Evolutionary conservation across 2,888 invertebrate species (phyloP), one percentile per base, ranked within the genome.

Genomic region (Byasa hedistus): DNA sequence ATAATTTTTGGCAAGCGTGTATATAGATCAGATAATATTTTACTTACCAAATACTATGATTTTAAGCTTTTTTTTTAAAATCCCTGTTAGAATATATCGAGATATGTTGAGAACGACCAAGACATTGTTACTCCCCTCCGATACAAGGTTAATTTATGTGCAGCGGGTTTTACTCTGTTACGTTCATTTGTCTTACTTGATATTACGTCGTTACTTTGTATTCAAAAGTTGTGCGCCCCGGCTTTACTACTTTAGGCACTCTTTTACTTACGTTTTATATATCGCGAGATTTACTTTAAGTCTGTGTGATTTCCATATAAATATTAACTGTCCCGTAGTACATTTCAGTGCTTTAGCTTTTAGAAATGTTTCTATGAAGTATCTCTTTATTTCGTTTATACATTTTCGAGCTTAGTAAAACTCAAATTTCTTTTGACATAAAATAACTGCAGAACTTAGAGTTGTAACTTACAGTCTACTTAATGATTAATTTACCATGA

Each of bases 71-170:
- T n/a, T n/a, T n/a, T 27, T 27, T 27, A 4, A 3, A 27, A 27
- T 39, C 12, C 39, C 39, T 8, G 12, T 39, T 39, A 39, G 12
- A 39, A 15, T 39, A 36, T 10, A 39, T 39, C 39, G 27, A 27
- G 3, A 39, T 39, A 39, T 15, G 10, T 39, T 39, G 60, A 32
- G 56, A 52, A 54, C 48, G 56, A 54, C 55, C 48, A 36, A 55
- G 36, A 57, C 65, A 65, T 59, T 60, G 60, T 52, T 48, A 23
- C 60, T 65, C 39, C 56, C 56, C 56, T 56, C 56, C 54, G n/a
- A 55, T 65, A 65, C 65, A 66, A 66, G 52, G 66, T 62, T 58
- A 66, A 58, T 62, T 66, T 66, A 62, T 62, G 54, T 54, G 62
- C 61, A 66, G 57, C 61, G 32, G 27, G 66, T 66, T 52, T 52